Base-by-base conservation (phyloP, 2,888 invertebrate genomes). In the Dryocosmus kuriphilus region DNA sequence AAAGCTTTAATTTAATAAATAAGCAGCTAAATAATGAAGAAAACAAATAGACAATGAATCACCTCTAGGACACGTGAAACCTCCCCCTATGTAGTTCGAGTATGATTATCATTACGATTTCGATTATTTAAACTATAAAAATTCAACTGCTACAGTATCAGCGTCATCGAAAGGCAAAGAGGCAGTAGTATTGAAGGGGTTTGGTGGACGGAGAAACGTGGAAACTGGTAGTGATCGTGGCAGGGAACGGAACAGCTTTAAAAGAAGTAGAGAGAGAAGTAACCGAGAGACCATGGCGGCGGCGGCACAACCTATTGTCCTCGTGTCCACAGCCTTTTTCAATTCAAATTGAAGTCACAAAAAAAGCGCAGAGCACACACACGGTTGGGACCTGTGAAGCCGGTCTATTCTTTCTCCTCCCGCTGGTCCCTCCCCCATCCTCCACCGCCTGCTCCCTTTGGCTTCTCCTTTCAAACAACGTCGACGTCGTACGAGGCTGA, bases 301-400 rank as follows among this genome's bases (percentile, higher is more conserved):
- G 84, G 84, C 82, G 85, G 83, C 83, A 86, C 86, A 88, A 89
- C 87, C 90, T 90, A 90, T 90, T 90, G 90, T 90, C 90, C 89
- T 88, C 88, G 87, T 89, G 89, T 89, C 90, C 88, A 88, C 90
- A 87, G 89, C 87, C 89, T 89, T 89, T 90, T 90, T 90, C 90
- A 90, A 90, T 90, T 90, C 89, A 90, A 90, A 90, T 90, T 90
- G 88, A 89, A 88, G 89, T 86, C 86, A 88, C 89, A 89, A 88
- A 90, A 89, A 90, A 90, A 88, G 86, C 84, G 85, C 87, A 83
- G 85, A 83, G 87, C 86, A 86, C 87, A 84, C 88, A 86, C 85
- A 86, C 85, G 82, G 82, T 85, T 83, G 84, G 81, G 84, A 83
- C 79, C 83, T 76, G 79, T 82, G 82, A 82, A 85, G 86, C 86